Percentiles rank a stretch among this genome's conserved stretches.
Conservation (phyloP, 1,140 invertebrate genomes). For the Nasonia vitripennis region DNA sequence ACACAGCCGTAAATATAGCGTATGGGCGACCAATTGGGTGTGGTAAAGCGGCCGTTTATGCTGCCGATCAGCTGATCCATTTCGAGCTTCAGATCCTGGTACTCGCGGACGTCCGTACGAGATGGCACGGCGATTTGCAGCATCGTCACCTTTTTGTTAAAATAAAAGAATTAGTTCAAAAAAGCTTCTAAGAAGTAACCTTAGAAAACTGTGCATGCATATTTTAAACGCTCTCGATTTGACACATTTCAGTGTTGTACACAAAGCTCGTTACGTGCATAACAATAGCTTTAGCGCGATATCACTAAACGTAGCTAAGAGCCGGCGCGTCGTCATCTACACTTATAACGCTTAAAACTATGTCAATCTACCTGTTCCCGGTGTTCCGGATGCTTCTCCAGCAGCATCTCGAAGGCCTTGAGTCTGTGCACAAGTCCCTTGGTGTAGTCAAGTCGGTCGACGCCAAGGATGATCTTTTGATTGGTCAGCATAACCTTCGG, state of each 20-base stretch:
- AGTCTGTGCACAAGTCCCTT: slow-evolving; percentile 92
- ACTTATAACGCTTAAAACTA: neutral
- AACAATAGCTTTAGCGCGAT: neutral
- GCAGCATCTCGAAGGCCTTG: slow-evolving; percentile 87
- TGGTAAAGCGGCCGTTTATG: slow-evolving; percentile 91
- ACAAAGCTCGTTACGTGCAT: neutral
- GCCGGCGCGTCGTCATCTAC: neutral
- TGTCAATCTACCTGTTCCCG: slow-evolving; percentile 81
- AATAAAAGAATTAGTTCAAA: neutral
- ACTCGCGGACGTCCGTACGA: slow-evolving; percentile 92
- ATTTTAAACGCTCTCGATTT: no score
- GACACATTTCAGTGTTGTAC: neutral
- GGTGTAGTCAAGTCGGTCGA: slow-evolving; percentile 93
- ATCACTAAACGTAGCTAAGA: neutral
- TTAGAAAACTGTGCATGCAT: no score
- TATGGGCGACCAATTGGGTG: slow-evolving; percentile 93
- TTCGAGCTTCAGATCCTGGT: slow-evolving; percentile 92
- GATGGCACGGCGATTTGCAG: slow-evolving; percentile 93
- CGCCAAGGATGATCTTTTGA: slow-evolving; percentile 89
- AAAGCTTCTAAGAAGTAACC: no score
- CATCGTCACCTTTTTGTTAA: slow-evolving; percentile 77
- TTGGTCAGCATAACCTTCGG: slow-evolving; percentile 81
- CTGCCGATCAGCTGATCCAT: slow-evolving; percentile 92
- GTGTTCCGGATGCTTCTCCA: slow-evolving; percentile 91
- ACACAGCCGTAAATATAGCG: slow-evolving; percentile 93